Evolutionary conservation across 2,888 invertebrate genomes (phyloP), one percentile per base, ranked within the genome.

Genomic region (Pseudococcus longispinus): DNA sequence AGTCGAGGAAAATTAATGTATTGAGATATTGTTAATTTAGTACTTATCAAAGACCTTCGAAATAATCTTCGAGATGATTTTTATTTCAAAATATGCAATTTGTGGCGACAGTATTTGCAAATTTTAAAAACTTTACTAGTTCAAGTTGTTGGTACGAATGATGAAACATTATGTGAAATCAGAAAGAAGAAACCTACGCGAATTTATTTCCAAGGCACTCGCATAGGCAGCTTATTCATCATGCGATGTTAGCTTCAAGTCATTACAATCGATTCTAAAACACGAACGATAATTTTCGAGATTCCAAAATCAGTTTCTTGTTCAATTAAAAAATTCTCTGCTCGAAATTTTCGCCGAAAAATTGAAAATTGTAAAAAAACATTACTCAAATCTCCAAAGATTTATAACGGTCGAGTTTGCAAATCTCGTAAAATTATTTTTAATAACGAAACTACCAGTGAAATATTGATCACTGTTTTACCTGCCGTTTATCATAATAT

Each of bases 401-500:
- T 9, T n/a, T 2, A 51, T 4, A 51, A 29, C 3, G 13, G 0
- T 65, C 8, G 26, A 65, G 65, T 13, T n/a, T 65, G 11, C 5
- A 18, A 26, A 70, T 32, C 29, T 70, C 70, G 29, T 29, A 70
- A 70, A 70, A 70, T 70, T 11, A 70, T 70, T 70, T 70, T 70
- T 29, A 70, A 70, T 70, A 70, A 70, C 29, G 29, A 29, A 29
- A 29, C 29, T 70, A 70, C 70, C 29, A 29, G 70, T 70, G 18
- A 70, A 70, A 70, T 70, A 70, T 70, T 70, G 70, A 70, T 32
- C 70, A 32, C 26, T 15, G 29, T 70, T 70, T 70, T 70, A 65
- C 32, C 29, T 29, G 18, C 70, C 26, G 70, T 70, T 70, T 70
- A 70, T 70, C 70, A 70, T 70, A 70, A 70, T 70, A 70, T 70